phyloP scores from a whole-genome alignment of 2,797 vertebrate species.

The Microchirus variegatus region DNA sequence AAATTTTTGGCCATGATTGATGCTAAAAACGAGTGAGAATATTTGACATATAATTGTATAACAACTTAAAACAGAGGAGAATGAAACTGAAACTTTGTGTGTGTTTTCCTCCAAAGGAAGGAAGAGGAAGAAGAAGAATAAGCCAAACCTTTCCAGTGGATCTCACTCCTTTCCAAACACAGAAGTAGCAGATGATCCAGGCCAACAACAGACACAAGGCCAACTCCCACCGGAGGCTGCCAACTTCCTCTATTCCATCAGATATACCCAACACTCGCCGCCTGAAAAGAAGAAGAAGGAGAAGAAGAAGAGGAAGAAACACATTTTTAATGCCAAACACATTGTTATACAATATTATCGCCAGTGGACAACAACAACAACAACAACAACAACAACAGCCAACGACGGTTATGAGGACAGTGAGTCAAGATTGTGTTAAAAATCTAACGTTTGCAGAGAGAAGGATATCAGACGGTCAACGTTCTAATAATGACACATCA shows the following conservation, averaged over 20 bases:
- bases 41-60: too few relatives aligned
- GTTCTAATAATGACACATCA: background rate
- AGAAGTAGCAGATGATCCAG: slow-evolving; percentile 92
- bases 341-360: background rate
- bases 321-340: slow-evolving; percentile 9
- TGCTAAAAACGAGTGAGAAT: too few relatives aligned
- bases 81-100: background rate
- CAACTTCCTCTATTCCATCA: slow-evolving; percentile 86
- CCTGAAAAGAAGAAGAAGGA: slow-evolving; percentile 59
- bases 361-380: background rate
- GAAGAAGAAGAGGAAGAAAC: slow-evolving; percentile 16
- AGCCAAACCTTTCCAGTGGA: slow-evolving; percentile 89
- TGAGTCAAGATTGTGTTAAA: background rate
- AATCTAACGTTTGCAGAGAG: background rate
- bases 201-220: slow-evolving; percentile 88
- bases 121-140: background rate
- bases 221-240: slow-evolving; percentile 88
- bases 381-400: background rate
- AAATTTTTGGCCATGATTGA: too few relatives aligned
- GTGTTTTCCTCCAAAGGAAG: background rate
- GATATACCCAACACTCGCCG: slow-evolving; percentile 89
- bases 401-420: slow-evolving; percentile 1
- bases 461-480: background rate
- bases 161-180: slow-evolving; percentile 93
- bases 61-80: too few relatives aligned